Conservation (phyloP, 2,113 vertebrate species). For the Lipophrys pholis region DNA sequence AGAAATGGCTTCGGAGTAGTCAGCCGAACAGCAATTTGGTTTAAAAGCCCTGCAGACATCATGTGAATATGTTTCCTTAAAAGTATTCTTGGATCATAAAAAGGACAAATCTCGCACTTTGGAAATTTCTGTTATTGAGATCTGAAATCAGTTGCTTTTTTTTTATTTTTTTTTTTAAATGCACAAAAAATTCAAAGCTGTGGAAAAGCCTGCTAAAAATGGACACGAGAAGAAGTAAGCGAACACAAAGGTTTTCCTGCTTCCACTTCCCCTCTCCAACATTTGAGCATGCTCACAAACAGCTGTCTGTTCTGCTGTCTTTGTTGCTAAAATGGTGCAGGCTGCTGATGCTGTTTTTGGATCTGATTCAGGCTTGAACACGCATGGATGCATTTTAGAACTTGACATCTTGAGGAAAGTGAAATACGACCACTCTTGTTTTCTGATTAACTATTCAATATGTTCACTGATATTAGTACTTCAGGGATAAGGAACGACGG, state of each 20-base stretch:
- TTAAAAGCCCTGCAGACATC: slow-evolving; percentile 4
- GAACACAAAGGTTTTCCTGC: not conserved
- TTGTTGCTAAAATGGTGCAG: too few relatives aligned
- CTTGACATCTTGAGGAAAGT: not conserved
- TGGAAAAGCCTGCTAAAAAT: not conserved
- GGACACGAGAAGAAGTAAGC: too few relatives aligned
- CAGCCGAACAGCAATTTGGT: not conserved
- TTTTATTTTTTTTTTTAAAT: not conserved
- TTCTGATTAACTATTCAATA: not conserved
- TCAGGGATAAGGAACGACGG: not conserved
- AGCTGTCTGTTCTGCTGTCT: not conserved
- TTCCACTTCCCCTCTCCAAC: not conserved
- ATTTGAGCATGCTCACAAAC: not conserved
- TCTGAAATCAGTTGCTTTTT: not conserved
- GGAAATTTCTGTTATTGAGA: too few relatives aligned
- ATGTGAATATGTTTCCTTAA: slow-evolving; percentile 2
- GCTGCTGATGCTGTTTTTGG: not conserved
- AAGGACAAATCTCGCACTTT: too few relatives aligned
- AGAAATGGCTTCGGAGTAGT: not conserved
- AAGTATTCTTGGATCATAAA: not conserved
- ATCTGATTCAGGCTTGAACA: not conserved
- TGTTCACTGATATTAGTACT: not conserved
- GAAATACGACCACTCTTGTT: not conserved
- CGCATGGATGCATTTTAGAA: not conserved
- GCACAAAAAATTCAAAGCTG: not conserved